Conservation (phyloP, 2,113 vertebrate species). For the Typhlomys cinereus region DNA sequence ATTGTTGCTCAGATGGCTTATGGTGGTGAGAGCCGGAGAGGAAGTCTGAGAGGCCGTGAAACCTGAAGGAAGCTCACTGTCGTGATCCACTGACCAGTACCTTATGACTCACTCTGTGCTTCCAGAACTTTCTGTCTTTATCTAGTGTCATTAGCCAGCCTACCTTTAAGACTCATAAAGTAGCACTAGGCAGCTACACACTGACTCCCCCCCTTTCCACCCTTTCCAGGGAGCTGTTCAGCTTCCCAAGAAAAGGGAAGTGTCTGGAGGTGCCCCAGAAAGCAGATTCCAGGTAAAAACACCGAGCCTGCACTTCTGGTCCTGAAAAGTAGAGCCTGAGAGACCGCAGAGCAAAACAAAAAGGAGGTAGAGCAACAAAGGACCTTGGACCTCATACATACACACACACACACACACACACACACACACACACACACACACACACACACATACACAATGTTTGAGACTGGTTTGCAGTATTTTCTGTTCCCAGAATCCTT, state of each 20-base stretch:
- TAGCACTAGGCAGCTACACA: neutral
- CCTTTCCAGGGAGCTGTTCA: neutral
- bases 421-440: no score
- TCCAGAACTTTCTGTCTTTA: neutral
- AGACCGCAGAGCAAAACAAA: no score
- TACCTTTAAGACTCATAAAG: neutral
- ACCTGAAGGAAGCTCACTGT: neutral
- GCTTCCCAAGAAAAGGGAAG: neutral
- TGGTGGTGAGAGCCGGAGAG: neutral
- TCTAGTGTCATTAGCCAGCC: neutral
- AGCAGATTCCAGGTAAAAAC: no score
- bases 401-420: no score
- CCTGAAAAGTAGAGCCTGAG: no score
- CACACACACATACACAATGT: no score
- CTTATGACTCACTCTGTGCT: neutral
- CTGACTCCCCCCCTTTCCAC: neutral
- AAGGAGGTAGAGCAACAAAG: no score
- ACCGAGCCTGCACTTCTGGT: no score
- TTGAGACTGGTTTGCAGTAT: conserved; percentile 19
- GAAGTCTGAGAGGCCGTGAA: neutral
- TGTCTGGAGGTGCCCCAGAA: neutral
- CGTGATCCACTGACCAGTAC: neutral
- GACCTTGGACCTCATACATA: no score
- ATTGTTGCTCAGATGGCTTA: neutral
- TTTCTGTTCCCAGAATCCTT: conserved; percentile 66